phyloP scores from a whole-genome alignment of 2,888 invertebrate genomes.

The Hipparchia semele region DNA sequence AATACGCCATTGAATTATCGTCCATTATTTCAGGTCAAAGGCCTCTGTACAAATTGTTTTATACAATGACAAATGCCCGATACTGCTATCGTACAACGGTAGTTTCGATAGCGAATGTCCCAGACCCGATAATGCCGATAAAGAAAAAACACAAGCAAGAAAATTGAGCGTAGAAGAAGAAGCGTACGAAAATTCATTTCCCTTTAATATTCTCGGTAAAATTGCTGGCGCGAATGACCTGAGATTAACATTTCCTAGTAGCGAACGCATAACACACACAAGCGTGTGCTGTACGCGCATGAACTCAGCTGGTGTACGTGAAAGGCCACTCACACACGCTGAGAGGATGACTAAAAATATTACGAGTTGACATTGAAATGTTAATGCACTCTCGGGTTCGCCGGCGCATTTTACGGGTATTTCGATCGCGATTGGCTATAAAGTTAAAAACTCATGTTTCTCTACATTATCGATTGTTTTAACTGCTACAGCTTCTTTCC shows the following conservation, averaged over 20 bases:
- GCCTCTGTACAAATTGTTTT: constrained; percentile 37
- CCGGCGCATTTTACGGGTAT: constrained; percentile 71
- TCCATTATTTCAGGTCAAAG: constrained; percentile 40
- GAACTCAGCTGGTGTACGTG: constrained; percentile 44
- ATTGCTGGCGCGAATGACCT: constrained; percentile 62
- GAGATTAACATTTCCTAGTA: constrained; percentile 70
- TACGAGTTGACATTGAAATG: constrained; percentile 82
- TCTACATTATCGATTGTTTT: constrained; percentile 67
- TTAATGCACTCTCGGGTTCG: constrained; percentile 76
- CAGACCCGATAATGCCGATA: constrained; percentile 18
- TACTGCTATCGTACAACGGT: constrained; percentile 23
- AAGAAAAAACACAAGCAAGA: constrained; percentile 22
- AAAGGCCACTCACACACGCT: constrained; percentile 69
- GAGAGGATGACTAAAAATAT: constrained; percentile 77
- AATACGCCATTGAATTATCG: constrained; percentile 40
- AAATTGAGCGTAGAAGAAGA: constrained; percentile 29
- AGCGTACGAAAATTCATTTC: constrained; percentile 39
- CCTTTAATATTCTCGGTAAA: constrained; percentile 47
- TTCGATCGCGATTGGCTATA: constrained; percentile 53
- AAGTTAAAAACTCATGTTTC: constrained; percentile 54
- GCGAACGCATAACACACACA: constrained; percentile 49
- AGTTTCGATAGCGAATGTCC: constrained; percentile 10
- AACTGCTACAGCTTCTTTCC: constrained; percentile 63
- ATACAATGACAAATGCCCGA: constrained; percentile 31
- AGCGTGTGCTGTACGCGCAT: constrained; percentile 39